Evolutionary conservation across 2,888 invertebrate genomes (phyloP).

Genomic region (Laspeyria flexula): DNA sequence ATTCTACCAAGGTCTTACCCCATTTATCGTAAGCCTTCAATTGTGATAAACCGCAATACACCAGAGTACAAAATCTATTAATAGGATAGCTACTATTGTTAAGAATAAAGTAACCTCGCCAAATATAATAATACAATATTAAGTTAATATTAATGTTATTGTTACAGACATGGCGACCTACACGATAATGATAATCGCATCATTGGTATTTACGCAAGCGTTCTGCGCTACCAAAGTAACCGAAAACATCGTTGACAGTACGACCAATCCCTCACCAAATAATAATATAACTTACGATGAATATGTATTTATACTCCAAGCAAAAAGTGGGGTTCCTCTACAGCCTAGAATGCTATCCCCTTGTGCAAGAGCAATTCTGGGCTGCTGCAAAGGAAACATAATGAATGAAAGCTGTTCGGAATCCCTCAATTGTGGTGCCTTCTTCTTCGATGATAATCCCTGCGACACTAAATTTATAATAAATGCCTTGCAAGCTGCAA

Average conservation of each 20-base stretch:
- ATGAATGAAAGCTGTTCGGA: constrained; percentile 89
- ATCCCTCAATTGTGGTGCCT: constrained; percentile 89
- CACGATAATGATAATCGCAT: constrained; percentile 41
- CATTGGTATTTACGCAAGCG: constrained; percentile 48
- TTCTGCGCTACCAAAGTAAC: constrained; percentile 53
- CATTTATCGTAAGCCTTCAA: not conserved
- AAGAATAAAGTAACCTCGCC: not conserved
- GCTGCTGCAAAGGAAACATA: constrained; percentile 88
- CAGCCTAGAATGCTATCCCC: constrained; percentile 73
- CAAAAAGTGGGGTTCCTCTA: constrained; percentile 50
- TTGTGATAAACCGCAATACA: not conserved
- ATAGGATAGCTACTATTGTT: not conserved
- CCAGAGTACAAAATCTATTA: not conserved
- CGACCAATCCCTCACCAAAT: constrained; percentile 62
- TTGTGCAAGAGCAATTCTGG: constrained; percentile 91
- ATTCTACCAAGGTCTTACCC: not conserved
- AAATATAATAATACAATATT: not conserved
- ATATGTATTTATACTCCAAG: constrained; percentile 61
- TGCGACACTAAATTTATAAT: constrained; percentile 87
- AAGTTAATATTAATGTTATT: constrained; percentile 18
- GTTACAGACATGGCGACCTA: constrained; percentile 60
- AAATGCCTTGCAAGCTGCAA: constrained; percentile 85
- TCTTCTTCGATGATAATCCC: constrained; percentile 91
- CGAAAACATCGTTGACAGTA: constrained; percentile 52
- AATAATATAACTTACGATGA: constrained; percentile 67